Evolutionary conservation across 1,140 invertebrate species (phyloP), one percentile per base, ranked within the genome.

Genomic region (Heliothis subflexa): DNA sequence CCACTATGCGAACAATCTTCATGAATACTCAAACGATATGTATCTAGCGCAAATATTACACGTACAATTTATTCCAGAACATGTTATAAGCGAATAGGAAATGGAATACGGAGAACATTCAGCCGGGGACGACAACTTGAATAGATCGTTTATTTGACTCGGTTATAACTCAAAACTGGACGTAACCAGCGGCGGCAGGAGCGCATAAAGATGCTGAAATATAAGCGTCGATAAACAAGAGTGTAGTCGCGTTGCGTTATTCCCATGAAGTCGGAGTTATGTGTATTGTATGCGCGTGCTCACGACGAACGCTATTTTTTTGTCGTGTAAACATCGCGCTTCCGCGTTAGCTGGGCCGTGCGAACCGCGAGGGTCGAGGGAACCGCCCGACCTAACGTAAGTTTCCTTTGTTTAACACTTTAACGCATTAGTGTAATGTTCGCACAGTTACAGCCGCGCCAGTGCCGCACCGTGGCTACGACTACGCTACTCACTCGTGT

Each of bases 341-440:
- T 89, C 88, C 90, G 88, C 85, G 82, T 86, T 81, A 54, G 80
- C 54, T 78, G 80, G 83, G 81, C 83, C 90, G 89, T 90, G 88
- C 86, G 90, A 92, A 90, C 87, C 66, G 83, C 73, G 80, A 81
- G 87, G 89, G 86, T 87, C 85, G 86, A 86, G 88, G 83, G 86
- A 88, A 88, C 85, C 64, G 82, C 80, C 83, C 86, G 84, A 89
- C 85, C 88, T 86, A 88, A 83, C 83, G 86, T 87, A 86, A 86
- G 85, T 87, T 90, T 88, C 90, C 90, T 91, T 92, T 92, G 88
- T 90, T 90, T 89, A 75, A 75, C 55, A 75, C 73, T 75, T 71
- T 47, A 80, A 86, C 79, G 76, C 82, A 82, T 81, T 79, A 66
- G 62, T 78, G 25, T 71, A 78, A 84, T 85, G 80, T 78, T 83